Evolutionary conservation across 2,113 vertebrate genomes (phyloP), one percentile per base, ranked within the genome.

Genomic region (Girardinichthys multiradiatus): DNA sequence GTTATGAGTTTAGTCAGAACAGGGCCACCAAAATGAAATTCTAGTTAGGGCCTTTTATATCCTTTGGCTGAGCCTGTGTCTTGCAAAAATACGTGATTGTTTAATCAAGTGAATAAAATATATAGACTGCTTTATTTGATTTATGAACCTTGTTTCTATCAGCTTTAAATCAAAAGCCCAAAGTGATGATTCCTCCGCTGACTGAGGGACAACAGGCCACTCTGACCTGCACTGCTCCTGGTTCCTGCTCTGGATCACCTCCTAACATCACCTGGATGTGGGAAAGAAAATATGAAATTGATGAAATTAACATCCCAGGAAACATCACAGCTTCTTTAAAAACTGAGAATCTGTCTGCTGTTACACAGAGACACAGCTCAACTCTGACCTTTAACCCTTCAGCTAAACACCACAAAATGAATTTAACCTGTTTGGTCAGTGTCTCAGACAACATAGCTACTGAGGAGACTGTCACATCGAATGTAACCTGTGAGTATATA

Each of bases 171-270:
- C 84, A 81, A 65, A 67, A 78, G 68, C 89, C 89, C 77, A 70
- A 2, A 19, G 31, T 92, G 54, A 28, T 1, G 29, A 1, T 74
- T 86, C 82, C 82, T 74, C 45, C 69, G 6, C 61, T 92, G 76
- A 82, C 24, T 1, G 87, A 75, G 28, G 84, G 81, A 68, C 64
- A 73, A 10, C 26, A 63, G 76, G 17, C 65, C 79, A 76, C 79
- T 9, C 82, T 91, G 69, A 90, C 64, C 82, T 92, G 89, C 8
- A 15, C 0, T 33, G 87, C 87, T 77, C 89, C 87, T 61, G 82
- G 39, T 68, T 65, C 82, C 68, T 92, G 91, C 74, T 86, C 86
- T 71, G 76, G 83, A 60, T 84, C 70, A 54, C 57, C 19, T 31
- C 85, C 89, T 42, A 0, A 65, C 1, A 72, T 91, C 66, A 88